Evolutionary conservation across 2,797 vertebrate genomes (phyloP).

Genomic region (Malurus leucopterus): DNA sequence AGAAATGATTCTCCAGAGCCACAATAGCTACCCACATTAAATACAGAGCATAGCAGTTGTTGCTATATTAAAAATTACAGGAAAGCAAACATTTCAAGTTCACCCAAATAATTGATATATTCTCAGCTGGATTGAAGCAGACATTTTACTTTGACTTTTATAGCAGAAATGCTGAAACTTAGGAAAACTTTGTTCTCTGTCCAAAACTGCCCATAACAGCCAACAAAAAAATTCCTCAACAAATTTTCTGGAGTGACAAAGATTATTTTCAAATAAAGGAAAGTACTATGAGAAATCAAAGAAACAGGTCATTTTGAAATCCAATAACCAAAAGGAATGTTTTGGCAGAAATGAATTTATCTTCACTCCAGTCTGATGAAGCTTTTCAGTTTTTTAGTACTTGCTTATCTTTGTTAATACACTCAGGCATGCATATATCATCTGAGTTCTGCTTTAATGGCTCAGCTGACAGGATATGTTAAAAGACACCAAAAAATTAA

Average conservation of each 20-base stretch:
- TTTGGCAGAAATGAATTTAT: not conserved
- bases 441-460: not conserved
- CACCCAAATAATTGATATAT: not conserved
- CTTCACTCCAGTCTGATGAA: not conserved
- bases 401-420: slow-evolving; percentile 19
- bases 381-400: slow-evolving; percentile 5
- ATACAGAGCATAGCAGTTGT: not conserved
- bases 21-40: not conserved
- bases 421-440: not conserved
- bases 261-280: slow-evolving; percentile 9
- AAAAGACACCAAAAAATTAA: not conserved
- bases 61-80: not conserved
- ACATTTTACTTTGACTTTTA: not conserved
- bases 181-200: slow-evolving; percentile 10
- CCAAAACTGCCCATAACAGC: not conserved
- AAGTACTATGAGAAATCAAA: not conserved
- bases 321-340: not conserved
- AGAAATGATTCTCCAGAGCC: not conserved
- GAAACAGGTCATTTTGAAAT: not conserved
- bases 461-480: not conserved
- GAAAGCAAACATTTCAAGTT: slow-evolving; percentile 1
- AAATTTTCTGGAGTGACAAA: not conserved
- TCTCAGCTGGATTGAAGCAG: not conserved
- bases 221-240: not conserved
- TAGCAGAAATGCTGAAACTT: not conserved